These are phyloP conservation scores for Gobiocypris rarus DNA, from an alignment of 2,113 vertebrate species.

Conservation along the genomic window DNA sequence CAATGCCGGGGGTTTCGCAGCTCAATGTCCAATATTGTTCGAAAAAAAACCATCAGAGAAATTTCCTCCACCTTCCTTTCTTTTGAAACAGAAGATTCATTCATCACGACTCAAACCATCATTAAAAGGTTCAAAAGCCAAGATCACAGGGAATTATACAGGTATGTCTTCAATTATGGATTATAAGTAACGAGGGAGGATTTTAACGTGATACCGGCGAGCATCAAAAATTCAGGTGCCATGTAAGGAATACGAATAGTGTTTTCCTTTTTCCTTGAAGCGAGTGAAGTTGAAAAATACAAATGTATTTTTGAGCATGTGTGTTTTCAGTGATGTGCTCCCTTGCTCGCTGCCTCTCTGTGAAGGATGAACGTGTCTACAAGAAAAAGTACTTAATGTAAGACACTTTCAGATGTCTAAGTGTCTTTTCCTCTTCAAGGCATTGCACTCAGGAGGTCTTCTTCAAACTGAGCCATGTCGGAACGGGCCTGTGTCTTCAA, in stretches of 20 bases:
- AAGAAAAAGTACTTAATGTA: conserved; percentile 20
- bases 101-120: conserved; percentile 14
- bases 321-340: conserved; percentile 18
- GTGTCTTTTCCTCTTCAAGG: conserved; percentile 9
- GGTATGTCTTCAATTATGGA: conserved; percentile 58
- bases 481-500: conserved; percentile 1
- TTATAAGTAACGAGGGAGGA: conserved; percentile 54
- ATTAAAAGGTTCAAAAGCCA: conserved; percentile 22
- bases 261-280: conserved; percentile 31
- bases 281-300: conserved; percentile 19
- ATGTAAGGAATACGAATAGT: conserved; percentile 47
- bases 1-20: not conserved
- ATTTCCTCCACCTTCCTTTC: not conserved
- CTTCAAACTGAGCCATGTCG: not conserved
- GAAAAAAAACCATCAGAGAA: conserved; percentile 1
- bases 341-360: conserved; percentile 9
- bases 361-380: conserved; percentile 20
- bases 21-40: not conserved
- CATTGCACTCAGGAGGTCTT: conserved; percentile 9
- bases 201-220: conserved; percentile 48
- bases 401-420: not conserved
- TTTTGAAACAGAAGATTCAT: conserved; percentile 10
- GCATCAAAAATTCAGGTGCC: conserved; percentile 56
- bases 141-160: conserved; percentile 48
- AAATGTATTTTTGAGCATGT: conserved; percentile 5